Evolutionary conservation across 1,140 invertebrate species (phyloP).

Genomic region (Galendromus occidentalis): DNA sequence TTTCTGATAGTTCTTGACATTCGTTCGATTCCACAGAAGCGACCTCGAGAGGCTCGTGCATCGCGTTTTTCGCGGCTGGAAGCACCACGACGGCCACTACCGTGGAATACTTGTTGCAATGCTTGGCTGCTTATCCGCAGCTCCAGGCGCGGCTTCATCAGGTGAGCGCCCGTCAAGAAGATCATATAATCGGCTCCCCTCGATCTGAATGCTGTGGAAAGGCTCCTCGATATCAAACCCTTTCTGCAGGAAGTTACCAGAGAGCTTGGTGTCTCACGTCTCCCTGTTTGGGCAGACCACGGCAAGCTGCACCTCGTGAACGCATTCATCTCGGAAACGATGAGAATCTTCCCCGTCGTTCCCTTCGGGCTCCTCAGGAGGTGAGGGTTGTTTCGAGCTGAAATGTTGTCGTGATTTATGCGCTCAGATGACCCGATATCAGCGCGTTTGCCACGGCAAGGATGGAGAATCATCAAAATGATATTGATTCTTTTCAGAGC

Average conservation of each 20-base stretch:
- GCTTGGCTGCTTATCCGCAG: not conserved
- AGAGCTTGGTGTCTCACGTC: not conserved
- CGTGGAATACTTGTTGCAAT: not conserved
- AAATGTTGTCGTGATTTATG: no score
- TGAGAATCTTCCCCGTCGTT: not conserved
- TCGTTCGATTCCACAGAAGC: no score
- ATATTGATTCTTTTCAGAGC: conserved; percentile 15
- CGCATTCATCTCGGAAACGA: not conserved
- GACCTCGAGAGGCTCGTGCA: not conserved
- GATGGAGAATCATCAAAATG: no score
- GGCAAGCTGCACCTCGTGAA: not conserved
- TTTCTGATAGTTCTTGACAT: no score
- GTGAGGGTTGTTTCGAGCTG: not conserved
- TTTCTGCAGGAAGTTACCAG: not conserved
- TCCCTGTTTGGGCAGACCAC: not conserved
- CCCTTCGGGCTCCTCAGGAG: not conserved
- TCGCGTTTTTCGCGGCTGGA: not conserved
- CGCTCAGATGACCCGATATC: no score
- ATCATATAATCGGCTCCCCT: no score
- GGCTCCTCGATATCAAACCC: no score
- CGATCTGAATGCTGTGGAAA: no score
- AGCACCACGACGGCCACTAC: not conserved
- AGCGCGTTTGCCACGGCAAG: no score
- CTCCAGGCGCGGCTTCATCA: not conserved
- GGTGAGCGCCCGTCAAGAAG: not conserved